Conservation (phyloP, 2,888 invertebrate genomes). For the Drosophila acutilabella region DNA sequence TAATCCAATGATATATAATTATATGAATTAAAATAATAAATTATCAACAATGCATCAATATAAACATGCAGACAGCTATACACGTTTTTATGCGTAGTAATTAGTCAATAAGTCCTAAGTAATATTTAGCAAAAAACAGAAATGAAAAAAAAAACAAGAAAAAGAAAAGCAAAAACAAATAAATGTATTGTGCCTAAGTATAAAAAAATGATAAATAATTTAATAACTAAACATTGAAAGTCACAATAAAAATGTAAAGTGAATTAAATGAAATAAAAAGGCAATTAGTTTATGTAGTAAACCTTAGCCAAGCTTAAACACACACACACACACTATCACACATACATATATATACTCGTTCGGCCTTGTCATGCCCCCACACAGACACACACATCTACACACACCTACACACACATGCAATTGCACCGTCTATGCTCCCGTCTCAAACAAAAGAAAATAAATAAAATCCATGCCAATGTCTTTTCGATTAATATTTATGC, state of each 20-base stretch:
- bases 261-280: conserved; percentile 25
- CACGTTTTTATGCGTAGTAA: conserved; percentile 75
- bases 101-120: conserved; percentile 56
- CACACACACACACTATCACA: conserved; percentile 22
- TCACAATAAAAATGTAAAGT: conserved; percentile 30
- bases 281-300: conserved; percentile 50
- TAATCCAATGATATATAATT: conserved; percentile 49
- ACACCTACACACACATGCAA: conserved; percentile 43
- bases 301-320: conserved; percentile 67
- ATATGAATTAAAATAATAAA: conserved; percentile 45
- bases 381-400: conserved; percentile 15
- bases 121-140: conserved; percentile 54
- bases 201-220: conserved; percentile 50
- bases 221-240: conserved; percentile 28
- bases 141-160: conserved; percentile 47
- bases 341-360: background rate
- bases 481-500: conserved; percentile 74
- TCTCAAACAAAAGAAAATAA: conserved; percentile 47
- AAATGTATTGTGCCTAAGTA: conserved; percentile 79
- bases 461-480: conserved; percentile 59
- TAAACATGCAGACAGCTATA: conserved; percentile 39
- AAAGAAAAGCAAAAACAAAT: conserved; percentile 60
- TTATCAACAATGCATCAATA: conserved; percentile 38
- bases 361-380: conserved; percentile 32
- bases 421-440: conserved; percentile 73